Evolutionary conservation across 2,113 vertebrate genomes (phyloP), one percentile per base, ranked within the genome.

Genomic region (Coptodon rendalli): DNA sequence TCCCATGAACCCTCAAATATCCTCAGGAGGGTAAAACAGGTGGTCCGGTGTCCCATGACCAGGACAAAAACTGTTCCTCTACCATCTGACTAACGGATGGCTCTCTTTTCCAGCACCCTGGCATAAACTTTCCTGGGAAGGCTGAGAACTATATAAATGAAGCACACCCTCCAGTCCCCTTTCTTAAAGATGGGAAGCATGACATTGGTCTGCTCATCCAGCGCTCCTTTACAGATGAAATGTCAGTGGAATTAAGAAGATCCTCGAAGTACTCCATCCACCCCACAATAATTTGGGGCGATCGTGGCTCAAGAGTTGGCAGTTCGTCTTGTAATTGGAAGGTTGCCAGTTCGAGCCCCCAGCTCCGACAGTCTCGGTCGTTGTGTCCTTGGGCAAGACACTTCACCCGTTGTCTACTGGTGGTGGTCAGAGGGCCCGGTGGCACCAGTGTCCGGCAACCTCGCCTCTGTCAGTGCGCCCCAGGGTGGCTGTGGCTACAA

Each of bases 201-300:
- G 56, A 57, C 3, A 3, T 57, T 57, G 13, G 56, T 57, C 56
- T 57, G 56, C 24, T 57, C 1, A 57, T 57, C 56, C 56, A 57
- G 16, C 0, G 24, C 24, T 57, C 24, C 54, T 14, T 57, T 57
- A 57, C 24, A 57, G 54, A 57, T 57, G 13, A 57, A 29, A 13
- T 57, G 24, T 29, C 56, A 57, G 24, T 29, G 56, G 24, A 57
- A 57, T 57, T 57, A 57, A 57, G 54, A 57, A 57, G 24, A 57
- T 57, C 54, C 7, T 27, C 12, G 12, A 57, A 57, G 54, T 5
- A 2, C 24, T 57, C 54, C 56, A 29, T 57, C 56, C 56, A 57
- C 24, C 3, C 13, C 7, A 57, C 4, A 57, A 57, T 57, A 57
- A 57, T 27, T 27, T 57, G 54, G 22, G 50, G 22, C 22, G 22